A percentile compares a stretch with the other conserved stretches of the same genome.
Evolutionary conservation across 2,113 vertebrate species (phyloP).

Genomic region (Crotophaga sulcirostris): DNA sequence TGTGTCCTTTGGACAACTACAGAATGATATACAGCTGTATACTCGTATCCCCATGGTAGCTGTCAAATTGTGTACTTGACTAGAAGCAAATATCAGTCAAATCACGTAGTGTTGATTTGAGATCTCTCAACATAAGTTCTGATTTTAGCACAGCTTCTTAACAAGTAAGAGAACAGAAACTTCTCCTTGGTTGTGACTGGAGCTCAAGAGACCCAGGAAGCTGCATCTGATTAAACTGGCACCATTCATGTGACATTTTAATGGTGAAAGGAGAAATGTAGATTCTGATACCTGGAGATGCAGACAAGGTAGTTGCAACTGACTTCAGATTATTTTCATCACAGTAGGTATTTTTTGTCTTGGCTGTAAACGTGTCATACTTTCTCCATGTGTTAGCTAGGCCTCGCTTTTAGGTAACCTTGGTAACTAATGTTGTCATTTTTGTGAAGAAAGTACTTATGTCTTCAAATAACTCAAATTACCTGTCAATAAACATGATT

Average conservation of each 20-base stretch:
- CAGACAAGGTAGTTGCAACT: not conserved
- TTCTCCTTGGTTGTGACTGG: not conserved
- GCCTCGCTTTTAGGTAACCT: not conserved
- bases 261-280: not conserved
- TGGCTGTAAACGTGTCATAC: not conserved
- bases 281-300: not conserved
- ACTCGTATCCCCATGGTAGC: not conserved
- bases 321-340: not conserved
- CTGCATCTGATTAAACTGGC: not conserved
- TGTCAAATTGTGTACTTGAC: not conserved
- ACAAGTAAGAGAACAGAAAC: not conserved
- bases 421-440: not conserved
- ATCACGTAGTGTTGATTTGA: not conserved
- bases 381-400: not conserved
- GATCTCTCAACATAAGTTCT: not conserved
- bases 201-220: not conserved
- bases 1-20: not conserved
- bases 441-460: not conserved
- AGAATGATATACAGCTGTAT: not conserved
- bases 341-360: not conserved
- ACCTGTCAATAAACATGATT: not conserved
- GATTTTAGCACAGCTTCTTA: not conserved
- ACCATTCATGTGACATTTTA: not conserved
- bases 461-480: not conserved
- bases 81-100: not conserved